These are phyloP conservation scores for Haliaeetus leucogaster DNA, from an alignment of 2,113 vertebrate species.

Conservation along the genomic window DNA sequence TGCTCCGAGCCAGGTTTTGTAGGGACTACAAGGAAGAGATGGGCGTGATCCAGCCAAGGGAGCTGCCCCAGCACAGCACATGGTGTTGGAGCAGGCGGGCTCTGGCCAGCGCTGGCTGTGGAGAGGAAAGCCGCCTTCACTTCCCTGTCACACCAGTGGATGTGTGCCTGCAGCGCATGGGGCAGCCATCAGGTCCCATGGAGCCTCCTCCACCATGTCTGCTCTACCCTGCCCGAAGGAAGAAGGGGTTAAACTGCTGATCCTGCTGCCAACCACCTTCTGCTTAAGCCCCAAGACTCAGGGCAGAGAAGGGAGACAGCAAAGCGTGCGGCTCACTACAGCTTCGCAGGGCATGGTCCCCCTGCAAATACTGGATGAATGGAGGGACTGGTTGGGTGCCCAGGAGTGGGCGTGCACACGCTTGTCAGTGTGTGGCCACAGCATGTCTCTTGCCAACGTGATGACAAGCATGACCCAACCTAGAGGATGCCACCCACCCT, in stretches of 20 bases:
- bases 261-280: not conserved
- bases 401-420: accelerated
- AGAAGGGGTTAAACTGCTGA: slow-evolving; percentile 46
- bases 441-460: accelerated
- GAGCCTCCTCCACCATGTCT: accelerated
- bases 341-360: not conserved
- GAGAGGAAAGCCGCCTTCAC: not conserved
- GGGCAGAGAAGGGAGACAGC: not conserved
- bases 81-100: not conserved
- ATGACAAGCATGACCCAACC: not conserved
- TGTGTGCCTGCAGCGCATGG: accelerated
- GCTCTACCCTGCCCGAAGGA: not conserved
- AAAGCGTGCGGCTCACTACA: accelerated
- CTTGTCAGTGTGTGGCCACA: not conserved
- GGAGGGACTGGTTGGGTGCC: not conserved
- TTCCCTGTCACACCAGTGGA: accelerated
- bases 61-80: not conserved
- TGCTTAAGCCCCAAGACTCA: not conserved
- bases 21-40: not conserved
- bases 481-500: not conserved
- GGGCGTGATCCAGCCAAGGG: not conserved
- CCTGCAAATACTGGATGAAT: accelerated
- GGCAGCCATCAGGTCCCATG: not conserved
- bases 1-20: not conserved
- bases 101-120: not conserved